Evolutionary conservation across 2,888 invertebrate species (phyloP).

Genomic region (Caenorhabditis zanzibari): DNA sequence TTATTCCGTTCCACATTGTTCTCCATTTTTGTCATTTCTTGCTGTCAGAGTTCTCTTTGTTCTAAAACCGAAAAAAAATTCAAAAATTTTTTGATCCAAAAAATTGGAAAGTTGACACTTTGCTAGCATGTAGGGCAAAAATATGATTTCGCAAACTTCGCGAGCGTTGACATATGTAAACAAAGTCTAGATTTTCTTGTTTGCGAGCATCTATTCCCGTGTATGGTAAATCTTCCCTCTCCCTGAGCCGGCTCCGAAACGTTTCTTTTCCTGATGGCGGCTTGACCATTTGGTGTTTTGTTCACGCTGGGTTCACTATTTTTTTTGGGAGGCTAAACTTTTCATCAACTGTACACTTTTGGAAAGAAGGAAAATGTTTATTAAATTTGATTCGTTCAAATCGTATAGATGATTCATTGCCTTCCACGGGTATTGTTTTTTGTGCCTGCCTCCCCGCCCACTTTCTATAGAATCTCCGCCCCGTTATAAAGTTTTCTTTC

Average conservation of each 20-base stretch:
- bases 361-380: conserved; percentile 39
- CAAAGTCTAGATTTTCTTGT: conserved; percentile 65
- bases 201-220: conserved; percentile 56
- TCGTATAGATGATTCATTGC: conserved; percentile 52
- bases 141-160: conserved; percentile 59
- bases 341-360: conserved; percentile 28
- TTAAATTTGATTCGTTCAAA: conserved; percentile 43
- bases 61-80: not conserved
- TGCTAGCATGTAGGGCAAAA: conserved; percentile 50
- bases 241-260: conserved; percentile 47
- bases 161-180: conserved; percentile 62
- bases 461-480: not conserved
- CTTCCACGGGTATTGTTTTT: conserved; percentile 12
- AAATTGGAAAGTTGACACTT: conserved; percentile 23
- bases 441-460: conserved; percentile 2
- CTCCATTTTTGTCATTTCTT: conserved; percentile 22
- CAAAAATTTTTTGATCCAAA: not conserved
- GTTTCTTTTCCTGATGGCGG: conserved; percentile 16
- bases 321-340: not conserved
- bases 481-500: not conserved
- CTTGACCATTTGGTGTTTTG: conserved; percentile 19
- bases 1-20: conserved; percentile 32
- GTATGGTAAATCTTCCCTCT: conserved; percentile 56
- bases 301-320: conserved; percentile 15
- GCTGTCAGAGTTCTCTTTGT: conserved; percentile 14